Evolutionary conservation across 2,113 vertebrate species (phyloP).

Genomic region (Lasiurus cinereus): DNA sequence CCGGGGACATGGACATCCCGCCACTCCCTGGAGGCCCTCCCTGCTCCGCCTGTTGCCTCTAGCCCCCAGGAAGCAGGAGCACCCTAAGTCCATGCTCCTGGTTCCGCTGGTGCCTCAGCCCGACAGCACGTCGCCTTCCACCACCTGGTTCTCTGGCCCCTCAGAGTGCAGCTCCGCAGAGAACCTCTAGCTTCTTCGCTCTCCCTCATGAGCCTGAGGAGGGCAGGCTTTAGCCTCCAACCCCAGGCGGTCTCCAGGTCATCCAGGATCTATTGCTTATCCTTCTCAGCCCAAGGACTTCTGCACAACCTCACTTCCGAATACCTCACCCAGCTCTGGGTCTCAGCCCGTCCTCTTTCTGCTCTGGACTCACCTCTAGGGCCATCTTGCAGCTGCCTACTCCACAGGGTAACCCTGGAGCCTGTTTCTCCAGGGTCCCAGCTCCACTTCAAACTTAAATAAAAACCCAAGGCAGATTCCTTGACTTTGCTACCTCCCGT

Average conservation of each 20-base stretch:
- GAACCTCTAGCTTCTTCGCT: background rate
- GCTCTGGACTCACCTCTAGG: background rate
- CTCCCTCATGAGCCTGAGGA: background rate
- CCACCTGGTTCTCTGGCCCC: background rate
- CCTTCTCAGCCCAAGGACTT: background rate
- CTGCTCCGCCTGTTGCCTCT: background rate
- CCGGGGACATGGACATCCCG: background rate
- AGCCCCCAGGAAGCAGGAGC: background rate
- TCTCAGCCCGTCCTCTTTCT: background rate
- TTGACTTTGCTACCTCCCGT: too few species aligned
- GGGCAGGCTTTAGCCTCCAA: too few species aligned
- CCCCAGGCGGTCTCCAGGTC: background rate
- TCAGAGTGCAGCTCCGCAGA: background rate
- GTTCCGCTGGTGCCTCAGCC: background rate
- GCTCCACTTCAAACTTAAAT: background rate
- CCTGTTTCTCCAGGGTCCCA: background rate
- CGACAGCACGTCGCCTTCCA: fast-evolving
- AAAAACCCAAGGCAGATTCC: background rate
- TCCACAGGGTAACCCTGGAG: background rate
- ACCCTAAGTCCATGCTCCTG: background rate
- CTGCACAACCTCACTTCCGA: background rate
- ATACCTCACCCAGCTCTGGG: background rate
- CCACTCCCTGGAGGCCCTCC: too few species aligned
- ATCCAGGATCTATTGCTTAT: background rate
- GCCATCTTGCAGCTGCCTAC: background rate